Percentiles rank a stretch among this genome's conserved stretches.
Conservation (phyloP, 2,797 vertebrate genomes). For the Halcyon leucocephala region DNA sequence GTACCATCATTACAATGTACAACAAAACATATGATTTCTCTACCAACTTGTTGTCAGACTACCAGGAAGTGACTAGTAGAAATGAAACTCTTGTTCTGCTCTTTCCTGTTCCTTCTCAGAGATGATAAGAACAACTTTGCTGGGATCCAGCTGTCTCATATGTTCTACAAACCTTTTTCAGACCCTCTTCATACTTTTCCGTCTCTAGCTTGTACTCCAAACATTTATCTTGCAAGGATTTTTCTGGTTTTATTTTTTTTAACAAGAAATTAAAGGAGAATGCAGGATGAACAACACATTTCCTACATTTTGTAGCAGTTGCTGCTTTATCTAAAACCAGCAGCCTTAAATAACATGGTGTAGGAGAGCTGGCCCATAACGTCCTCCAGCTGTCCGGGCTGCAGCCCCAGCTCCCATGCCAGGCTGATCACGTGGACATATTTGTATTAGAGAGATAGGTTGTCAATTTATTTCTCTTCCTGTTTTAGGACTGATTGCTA, state of each 20-base stretch:
- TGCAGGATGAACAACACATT: neutral
- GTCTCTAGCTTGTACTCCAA: neutral
- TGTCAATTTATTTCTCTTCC: neutral
- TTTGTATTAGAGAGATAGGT: neutral
- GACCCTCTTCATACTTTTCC: neutral
- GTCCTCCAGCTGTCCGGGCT: neutral
- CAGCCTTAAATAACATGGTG: neutral
- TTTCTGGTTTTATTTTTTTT: neutral
- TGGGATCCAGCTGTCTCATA: neutral
- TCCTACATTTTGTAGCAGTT: neutral
- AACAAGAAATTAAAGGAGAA: neutral
- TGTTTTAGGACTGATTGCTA: neutral
- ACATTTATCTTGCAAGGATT: neutral
- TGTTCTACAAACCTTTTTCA: neutral
- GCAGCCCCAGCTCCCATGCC: neutral
- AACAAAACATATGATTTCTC: conserved; percentile 17
- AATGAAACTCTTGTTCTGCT: neutral
- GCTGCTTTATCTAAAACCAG: neutral
- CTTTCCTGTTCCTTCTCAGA: neutral
- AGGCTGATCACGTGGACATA: neutral
- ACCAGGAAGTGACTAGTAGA: neutral
- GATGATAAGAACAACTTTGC: neutral
- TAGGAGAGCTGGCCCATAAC: neutral
- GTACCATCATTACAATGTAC: neutral
- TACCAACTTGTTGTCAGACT: neutral